phyloP scores from a whole-genome alignment of 2,113 vertebrate genomes.

The Ploceus nigricollis region DNA sequence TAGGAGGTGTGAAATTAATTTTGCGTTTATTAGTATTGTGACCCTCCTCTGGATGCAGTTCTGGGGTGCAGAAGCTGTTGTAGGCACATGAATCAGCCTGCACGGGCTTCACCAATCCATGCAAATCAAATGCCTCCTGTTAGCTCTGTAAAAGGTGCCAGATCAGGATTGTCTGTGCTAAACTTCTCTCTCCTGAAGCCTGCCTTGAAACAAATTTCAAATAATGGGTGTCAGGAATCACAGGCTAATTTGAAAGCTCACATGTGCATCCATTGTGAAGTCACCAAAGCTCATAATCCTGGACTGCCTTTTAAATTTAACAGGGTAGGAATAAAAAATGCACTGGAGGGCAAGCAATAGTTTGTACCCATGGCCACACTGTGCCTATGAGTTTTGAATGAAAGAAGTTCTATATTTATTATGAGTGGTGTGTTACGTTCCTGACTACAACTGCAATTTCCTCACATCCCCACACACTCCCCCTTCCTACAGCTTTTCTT shows the following conservation, averaged over 20 bases:
- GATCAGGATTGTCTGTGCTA: background rate
- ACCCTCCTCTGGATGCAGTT: background rate
- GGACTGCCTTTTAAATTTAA: background rate
- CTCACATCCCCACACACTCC: background rate
- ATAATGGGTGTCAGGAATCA: background rate
- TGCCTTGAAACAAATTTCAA: background rate
- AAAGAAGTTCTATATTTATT: background rate
- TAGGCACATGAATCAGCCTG: background rate
- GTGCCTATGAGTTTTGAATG: background rate
- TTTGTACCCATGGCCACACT: background rate
- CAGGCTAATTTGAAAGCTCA: background rate
- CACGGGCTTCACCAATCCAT: background rate
- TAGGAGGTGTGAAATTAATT: constrained; percentile 37
- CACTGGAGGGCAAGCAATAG: background rate
- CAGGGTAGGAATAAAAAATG: background rate
- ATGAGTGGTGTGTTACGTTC: background rate
- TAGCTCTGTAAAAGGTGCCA: background rate
- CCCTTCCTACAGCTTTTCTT: background rate
- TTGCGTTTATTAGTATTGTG: background rate
- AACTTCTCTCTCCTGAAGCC: background rate
- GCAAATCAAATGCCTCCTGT: background rate
- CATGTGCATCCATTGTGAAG: background rate
- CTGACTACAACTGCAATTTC: background rate
- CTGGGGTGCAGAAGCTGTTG: background rate
- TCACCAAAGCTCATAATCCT: background rate